These are phyloP conservation scores for Callocephalon fimbriatum DNA, from an alignment of 2,113 vertebrate species.

Conservation along the genomic window DNA sequence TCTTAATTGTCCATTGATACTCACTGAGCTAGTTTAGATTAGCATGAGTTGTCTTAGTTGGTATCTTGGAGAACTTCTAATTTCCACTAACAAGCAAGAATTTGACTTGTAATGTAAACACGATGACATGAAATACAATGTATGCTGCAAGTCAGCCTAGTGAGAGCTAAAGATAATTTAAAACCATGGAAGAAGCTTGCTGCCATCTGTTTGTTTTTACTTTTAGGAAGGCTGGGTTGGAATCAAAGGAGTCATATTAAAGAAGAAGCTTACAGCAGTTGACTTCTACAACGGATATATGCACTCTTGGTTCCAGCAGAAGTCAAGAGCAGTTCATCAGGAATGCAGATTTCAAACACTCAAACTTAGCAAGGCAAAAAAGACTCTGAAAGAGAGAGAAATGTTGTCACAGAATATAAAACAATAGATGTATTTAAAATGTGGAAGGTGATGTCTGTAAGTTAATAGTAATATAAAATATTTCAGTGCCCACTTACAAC, in stretches of 20 bases:
- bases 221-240: constrained; percentile 91
- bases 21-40: neutral
- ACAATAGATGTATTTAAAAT: neutral
- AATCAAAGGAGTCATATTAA: constrained; percentile 82
- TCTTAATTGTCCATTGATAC: neutral
- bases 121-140: neutral
- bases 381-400: neutral
- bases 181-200: neutral
- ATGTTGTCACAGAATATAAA: constrained; percentile 33
- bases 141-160: neutral
- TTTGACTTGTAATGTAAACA: neutral
- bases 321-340: neutral
- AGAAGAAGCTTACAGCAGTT: constrained; percentile 86
- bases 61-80: neutral
- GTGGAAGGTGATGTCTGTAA: neutral
- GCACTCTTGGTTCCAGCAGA: constrained; percentile 79
- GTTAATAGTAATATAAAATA: neutral
- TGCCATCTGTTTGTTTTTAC: neutral
- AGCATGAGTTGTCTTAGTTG: neutral
- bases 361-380: constrained; percentile 40
- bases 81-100: neutral
- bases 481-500: neutral
- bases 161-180: neutral
- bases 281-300: constrained; percentile 98
- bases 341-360: constrained; percentile 84